Base-by-base conservation (phyloP, 2,888 invertebrate genomes). In the Barypeithes pellucidus region DNA sequence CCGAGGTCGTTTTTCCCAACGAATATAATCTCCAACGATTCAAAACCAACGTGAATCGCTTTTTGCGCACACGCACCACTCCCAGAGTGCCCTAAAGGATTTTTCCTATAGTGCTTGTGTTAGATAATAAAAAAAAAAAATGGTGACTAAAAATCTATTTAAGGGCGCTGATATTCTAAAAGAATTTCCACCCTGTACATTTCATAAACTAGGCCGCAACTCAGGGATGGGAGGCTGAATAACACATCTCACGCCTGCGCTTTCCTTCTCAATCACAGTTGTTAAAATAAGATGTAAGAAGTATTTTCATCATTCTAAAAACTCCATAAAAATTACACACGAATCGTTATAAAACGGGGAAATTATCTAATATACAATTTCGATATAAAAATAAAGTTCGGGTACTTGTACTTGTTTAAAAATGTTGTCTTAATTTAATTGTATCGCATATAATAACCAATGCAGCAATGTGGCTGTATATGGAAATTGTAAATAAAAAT, bases 181-280 rank as follows among this genome's bases (percentile, higher is more conserved):
- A 43, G 0, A 43, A 43, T 33, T 33, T 18, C 5, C 54, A 33
- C 33, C 54, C 54, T 57, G 54, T 57, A 57, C 14, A 18, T n/a
- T 16, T 50, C 18, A 29, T 16, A 12, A 57, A 57, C 54, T 57
- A 57, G 54, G 54, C 33, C 54, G 54, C 54, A 57, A 57, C 54
- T 33, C 54, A 33, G 33, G 24, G 12, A 16, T 16, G 41, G 41
- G 43, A 45, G 24, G 61, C 45, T 45, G 66, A 43, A 61, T 69
- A 78, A 43, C 41, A 29, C 20, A 43, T 29, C 11, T 43, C n/a
- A 61, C 80, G 81, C 81, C 68, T 80, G 83, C 82, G 83, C 78
- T 59, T 43, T 76, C 16, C n/a, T 52, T 67, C 67, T 65, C 60
- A 76, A 77, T 80, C 79, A 78, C 81, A 79, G 81, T 81, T 80